Percentiles rank a stretch among this genome's conserved stretches.
phyloP scores from a whole-genome alignment of 2,797 vertebrate genomes.

The Carcharodon carcharias region DNA sequence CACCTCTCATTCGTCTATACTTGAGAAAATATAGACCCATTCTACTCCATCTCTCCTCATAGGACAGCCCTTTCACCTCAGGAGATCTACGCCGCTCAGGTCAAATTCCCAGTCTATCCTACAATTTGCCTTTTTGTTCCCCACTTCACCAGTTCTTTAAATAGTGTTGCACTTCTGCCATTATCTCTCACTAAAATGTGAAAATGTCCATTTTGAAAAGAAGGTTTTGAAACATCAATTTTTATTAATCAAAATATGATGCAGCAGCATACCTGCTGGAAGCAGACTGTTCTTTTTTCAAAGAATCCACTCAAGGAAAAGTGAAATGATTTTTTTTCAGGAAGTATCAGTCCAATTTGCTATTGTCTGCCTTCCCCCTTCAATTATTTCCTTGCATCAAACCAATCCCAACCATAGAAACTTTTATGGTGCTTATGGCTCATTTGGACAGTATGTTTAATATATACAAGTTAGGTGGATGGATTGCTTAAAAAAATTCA shows the following conservation, averaged over 20 bases:
- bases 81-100: not conserved
- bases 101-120: not conserved
- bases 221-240: not conserved
- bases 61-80: not conserved
- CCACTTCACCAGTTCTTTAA: not conserved
- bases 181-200: not conserved
- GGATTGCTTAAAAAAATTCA: not conserved
- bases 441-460: not conserved
- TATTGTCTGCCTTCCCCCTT: not conserved
- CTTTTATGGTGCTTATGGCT: not conserved
- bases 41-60: not conserved
- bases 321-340: not conserved
- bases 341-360: not conserved
- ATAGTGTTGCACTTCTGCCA: not conserved
- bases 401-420: not conserved
- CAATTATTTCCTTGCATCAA: not conserved
- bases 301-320: not conserved
- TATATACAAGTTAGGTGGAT: not conserved
- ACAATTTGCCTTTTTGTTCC: not conserved
- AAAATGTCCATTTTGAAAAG: not conserved
- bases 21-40: not conserved
- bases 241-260: not conserved
- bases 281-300: not conserved
- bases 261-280: not conserved
- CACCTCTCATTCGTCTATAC: not conserved